phyloP scores from a whole-genome alignment of 2,888 invertebrate species.

The Apodemia zela region DNA sequence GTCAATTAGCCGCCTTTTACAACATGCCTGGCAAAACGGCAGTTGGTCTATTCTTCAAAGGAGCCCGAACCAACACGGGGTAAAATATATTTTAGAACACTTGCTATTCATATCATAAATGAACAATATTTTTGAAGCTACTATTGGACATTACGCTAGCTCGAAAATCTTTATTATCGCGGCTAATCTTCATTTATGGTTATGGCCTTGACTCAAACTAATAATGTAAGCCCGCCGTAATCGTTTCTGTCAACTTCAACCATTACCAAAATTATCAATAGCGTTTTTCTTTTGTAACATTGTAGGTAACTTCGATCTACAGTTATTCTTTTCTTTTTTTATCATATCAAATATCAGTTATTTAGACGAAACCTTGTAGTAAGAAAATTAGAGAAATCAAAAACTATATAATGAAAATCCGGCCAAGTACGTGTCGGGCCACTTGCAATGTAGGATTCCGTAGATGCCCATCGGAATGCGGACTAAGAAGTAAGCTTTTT shows the following conservation, averaged over 20 bases:
- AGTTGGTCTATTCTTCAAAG: too few species aligned
- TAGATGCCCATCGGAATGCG: too few species aligned
- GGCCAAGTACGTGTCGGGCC: too few species aligned
- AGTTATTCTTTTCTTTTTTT: neutral
- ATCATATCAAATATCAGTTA: neutral
- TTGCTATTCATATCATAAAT: neutral
- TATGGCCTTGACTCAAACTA: neutral
- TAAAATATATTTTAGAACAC: too few species aligned
- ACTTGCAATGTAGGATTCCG: too few species aligned
- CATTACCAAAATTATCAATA: conserved; percentile 5
- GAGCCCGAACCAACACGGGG: too few species aligned
- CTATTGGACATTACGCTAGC: neutral
- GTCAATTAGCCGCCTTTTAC: too few species aligned
- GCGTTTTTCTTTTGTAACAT: neutral
- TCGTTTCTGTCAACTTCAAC: neutral
- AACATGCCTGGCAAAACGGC: too few species aligned
- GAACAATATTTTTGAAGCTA: neutral
- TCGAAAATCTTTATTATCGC: neutral
- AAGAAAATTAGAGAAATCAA: too few species aligned
- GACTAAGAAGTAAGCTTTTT: too few species aligned
- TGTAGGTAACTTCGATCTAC: neutral
- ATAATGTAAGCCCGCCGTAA: neutral
- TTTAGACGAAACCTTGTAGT: neutral
- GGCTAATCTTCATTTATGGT: conserved; percentile 1
- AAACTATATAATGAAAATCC: too few species aligned